phyloP scores from a whole-genome alignment of 1,140 invertebrate genomes.

The Rhyacophila brunnea region DNA sequence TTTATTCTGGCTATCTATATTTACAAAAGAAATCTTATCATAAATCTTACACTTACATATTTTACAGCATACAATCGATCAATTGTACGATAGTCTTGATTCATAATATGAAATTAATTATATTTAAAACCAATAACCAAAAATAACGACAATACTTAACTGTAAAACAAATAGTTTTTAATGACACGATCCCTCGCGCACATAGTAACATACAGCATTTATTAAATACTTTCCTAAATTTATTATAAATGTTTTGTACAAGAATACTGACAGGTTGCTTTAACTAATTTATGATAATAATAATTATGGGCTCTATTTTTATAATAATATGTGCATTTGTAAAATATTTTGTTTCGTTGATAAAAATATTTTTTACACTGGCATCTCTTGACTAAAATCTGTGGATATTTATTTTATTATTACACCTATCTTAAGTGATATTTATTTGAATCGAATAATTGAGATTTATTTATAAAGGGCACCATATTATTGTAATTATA shows the following conservation, averaged over 20 bases:
- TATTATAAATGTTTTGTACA: constrained; percentile 18
- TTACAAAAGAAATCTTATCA: too few relatives aligned
- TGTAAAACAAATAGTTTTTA: neutral
- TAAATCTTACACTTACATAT: neutral
- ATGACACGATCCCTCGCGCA: neutral
- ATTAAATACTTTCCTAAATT: constrained; percentile 1
- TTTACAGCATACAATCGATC: neutral
- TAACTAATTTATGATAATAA: constrained; percentile 2
- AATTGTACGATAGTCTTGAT: neutral
- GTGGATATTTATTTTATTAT: too few relatives aligned
- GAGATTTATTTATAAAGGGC: too few relatives aligned
- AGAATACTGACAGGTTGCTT: constrained; percentile 27
- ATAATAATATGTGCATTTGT: too few relatives aligned
- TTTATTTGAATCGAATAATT: too few relatives aligned
- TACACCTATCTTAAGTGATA: too few relatives aligned
- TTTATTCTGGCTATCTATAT: too few relatives aligned
- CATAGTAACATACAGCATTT: neutral
- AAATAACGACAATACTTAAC: neutral
- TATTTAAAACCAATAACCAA: neutral
- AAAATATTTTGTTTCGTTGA: too few relatives aligned
- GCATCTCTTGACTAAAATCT: too few relatives aligned
- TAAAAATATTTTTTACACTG: too few relatives aligned
- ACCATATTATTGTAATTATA: too few relatives aligned
- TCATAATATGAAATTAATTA: neutral
- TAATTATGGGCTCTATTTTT: too few relatives aligned